Percentiles rank a stretch among this genome's conserved stretches.
phyloP scores from a whole-genome alignment of 2,888 invertebrate species.

The Tetragonula carbonaria region DNA sequence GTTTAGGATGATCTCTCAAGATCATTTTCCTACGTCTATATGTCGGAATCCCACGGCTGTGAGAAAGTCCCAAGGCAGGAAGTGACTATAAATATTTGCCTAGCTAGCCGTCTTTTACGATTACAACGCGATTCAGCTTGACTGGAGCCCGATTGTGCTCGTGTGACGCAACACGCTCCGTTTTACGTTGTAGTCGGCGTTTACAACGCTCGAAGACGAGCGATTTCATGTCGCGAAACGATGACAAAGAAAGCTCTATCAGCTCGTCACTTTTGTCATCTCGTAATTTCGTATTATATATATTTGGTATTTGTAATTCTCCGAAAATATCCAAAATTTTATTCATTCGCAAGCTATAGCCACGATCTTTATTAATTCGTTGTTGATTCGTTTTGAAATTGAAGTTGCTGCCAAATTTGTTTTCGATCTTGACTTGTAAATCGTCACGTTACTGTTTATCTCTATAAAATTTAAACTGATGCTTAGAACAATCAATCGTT shows the following conservation, averaged over 20 bases:
- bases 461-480: no score
- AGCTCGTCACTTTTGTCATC: background rate
- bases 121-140: slow-evolving; percentile 53
- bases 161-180: slow-evolving; percentile 49
- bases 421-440: no score
- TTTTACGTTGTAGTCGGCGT: slow-evolving; percentile 9
- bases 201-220: slow-evolving; percentile 11
- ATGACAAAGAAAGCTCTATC: background rate
- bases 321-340: no score
- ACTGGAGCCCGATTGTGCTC: slow-evolving; percentile 62
- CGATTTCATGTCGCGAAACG: slow-evolving; percentile 7
- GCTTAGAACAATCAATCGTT: no score
- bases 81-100: slow-evolving; percentile 78
- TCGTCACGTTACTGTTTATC: no score
- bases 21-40: slow-evolving; percentile 46
- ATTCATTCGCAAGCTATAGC: no score
- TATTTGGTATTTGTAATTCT: no score
- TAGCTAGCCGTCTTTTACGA: slow-evolving; percentile 64
- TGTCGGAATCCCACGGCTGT: slow-evolving; percentile 47
- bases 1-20: slow-evolving; percentile 34
- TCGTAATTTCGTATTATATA: background rate
- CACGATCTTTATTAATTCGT: no score
- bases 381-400: no score
- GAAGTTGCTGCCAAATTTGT: no score
- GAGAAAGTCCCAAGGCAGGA: slow-evolving; percentile 70